Percentiles rank a stretch among this genome's conserved stretches.
Conservation (phyloP, 2,797 vertebrate species). For the Liasis olivaceus region DNA sequence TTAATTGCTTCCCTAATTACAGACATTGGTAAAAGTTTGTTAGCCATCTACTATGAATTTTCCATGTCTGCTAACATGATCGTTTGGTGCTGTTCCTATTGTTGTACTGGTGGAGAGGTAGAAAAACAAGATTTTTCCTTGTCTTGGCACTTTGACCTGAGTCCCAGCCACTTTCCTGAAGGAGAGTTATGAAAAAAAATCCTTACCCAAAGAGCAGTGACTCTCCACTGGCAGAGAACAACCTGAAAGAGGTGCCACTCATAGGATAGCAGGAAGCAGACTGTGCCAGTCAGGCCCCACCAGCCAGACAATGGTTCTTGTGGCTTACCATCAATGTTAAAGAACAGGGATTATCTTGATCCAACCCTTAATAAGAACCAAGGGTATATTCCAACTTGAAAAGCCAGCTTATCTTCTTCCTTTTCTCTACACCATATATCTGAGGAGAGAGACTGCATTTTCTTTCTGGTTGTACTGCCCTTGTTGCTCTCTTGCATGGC, state of each 20-base stretch:
- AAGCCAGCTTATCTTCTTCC: too few relatives aligned
- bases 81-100: constrained; percentile 41
- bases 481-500: neutral
- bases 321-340: too few relatives aligned
- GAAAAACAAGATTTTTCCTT: neutral
- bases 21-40: constrained; percentile 54
- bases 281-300: neutral
- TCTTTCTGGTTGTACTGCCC: neutral
- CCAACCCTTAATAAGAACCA: neutral
- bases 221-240: neutral
- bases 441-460: neutral
- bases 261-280: neutral
- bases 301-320: neutral
- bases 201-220: neutral
- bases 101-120: neutral
- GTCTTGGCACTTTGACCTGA: constrained; percentile 27
- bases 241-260: neutral
- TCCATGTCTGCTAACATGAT: constrained; percentile 4
- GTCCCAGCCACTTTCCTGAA: constrained; percentile 36
- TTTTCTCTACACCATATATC: neutral
- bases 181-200: constrained; percentile 12
- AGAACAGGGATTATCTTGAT: neutral
- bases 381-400: neutral
- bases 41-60: neutral
- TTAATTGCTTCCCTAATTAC: constrained; percentile 64